phyloP scores from a whole-genome alignment of 2,113 vertebrate species.

The Solenodon paradoxus region DNA sequence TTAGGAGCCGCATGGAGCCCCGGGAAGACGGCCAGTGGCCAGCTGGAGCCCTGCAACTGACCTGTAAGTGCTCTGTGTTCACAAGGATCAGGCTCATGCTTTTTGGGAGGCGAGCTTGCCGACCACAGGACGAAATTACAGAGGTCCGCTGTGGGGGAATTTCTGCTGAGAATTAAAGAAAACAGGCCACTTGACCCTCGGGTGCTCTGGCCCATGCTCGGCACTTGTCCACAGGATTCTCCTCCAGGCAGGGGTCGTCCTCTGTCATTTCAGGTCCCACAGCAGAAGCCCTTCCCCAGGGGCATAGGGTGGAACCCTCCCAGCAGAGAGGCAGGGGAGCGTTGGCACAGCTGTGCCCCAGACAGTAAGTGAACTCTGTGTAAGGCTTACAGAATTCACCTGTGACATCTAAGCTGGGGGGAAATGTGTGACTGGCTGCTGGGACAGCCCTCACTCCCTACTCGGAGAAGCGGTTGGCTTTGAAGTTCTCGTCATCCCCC shows the following conservation, averaged over 20 bases:
- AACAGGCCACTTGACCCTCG: background rate
- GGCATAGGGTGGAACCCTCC: background rate
- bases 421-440: no score
- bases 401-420: no score
- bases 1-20: background rate
- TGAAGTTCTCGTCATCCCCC: no score
- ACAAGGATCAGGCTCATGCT: background rate
- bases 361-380: no score
- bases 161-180: background rate
- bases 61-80: constrained; percentile 32
- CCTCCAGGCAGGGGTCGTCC: background rate
- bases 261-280: background rate
- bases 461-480: no score
- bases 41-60: background rate
- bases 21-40: background rate
- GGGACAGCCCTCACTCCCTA: no score
- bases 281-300: background rate
- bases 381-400: no score
- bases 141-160: background rate
- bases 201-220: background rate
- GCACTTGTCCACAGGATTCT: background rate
- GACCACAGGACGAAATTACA: background rate
- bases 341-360: no score
- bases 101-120: background rate
- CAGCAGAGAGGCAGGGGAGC: background rate